Percentiles rank a stretch among this genome's conserved stretches.
Evolutionary conservation across 2,113 vertebrate species (phyloP).

Genomic region (Noturus placidus): DNA sequence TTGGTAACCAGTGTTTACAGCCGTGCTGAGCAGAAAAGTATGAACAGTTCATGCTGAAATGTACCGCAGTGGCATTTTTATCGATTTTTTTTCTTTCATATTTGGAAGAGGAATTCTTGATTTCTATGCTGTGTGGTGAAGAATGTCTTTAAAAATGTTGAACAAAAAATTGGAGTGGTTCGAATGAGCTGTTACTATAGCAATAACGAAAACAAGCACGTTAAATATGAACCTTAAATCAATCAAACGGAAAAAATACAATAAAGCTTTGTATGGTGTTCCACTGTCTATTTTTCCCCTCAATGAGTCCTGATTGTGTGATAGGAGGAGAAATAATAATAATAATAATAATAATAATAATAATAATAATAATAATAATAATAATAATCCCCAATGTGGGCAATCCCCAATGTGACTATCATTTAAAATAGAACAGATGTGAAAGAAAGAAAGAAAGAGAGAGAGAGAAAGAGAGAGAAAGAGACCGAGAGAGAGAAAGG

Average conservation of each 20-base stretch:
- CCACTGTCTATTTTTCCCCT: background rate
- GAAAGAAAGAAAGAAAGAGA: background rate
- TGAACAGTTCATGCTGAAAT: background rate
- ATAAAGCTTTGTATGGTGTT: background rate
- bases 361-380: background rate
- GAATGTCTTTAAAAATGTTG: too few relatives aligned
- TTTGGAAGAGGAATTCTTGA: background rate
- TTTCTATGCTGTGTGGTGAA: background rate
- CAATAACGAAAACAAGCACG: background rate
- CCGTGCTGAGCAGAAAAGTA: background rate
- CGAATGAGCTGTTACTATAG: background rate
- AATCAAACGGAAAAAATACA: background rate
- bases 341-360: background rate
- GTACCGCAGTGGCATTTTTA: background rate
- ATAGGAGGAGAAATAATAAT: background rate
- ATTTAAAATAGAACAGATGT: background rate
- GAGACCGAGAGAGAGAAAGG: too few relatives aligned
- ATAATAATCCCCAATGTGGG: too few relatives aligned
- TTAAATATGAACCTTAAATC: background rate
- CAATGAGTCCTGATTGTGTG: background rate
- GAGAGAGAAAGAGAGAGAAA: background rate
- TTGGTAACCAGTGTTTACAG: background rate
- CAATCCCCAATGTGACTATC: background rate
- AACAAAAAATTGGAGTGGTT: too few relatives aligned
- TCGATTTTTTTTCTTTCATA: background rate